phyloP scores from a whole-genome alignment of 2,888 invertebrate genomes.

The Hoplodrina ambigua region DNA sequence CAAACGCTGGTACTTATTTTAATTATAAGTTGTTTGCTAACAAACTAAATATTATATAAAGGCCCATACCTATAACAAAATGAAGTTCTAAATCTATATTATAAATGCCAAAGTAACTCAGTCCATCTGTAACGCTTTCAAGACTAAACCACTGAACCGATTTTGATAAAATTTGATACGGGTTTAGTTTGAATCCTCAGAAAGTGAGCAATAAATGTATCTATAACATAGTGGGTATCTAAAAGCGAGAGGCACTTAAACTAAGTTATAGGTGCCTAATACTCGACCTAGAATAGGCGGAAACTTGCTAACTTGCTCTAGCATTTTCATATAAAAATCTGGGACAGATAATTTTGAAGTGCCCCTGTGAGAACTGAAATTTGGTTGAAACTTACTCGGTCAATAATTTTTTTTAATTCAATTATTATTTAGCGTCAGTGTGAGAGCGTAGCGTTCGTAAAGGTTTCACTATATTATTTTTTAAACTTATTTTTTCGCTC shows the following conservation, averaged over 20 bases:
- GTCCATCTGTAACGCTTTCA: no score
- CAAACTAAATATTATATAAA: not conserved
- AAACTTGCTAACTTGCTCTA: not conserved
- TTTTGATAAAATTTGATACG: no score
- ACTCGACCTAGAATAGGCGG: not conserved
- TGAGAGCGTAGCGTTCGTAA: not conserved
- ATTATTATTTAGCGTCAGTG: not conserved
- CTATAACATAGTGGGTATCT: not conserved
- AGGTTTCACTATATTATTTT: not conserved
- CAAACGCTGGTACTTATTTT: not conserved
- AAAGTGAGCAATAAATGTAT: not conserved
- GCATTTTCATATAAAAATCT: conserved; percentile 8
- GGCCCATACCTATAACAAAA: not conserved
- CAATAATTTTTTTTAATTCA: conserved; percentile 1
- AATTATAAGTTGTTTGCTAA: not conserved
- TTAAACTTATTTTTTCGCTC: not conserved
- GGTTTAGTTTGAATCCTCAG: no score
- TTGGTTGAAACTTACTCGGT: not conserved
- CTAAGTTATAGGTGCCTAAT: no score
- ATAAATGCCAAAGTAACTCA: no score
- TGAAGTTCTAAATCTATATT: not conserved
- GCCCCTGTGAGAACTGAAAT: not conserved
- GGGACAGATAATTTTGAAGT: not conserved
- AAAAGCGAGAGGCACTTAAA: not conserved
- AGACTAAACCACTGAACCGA: no score